A percentile compares a stretch with the other conserved stretches of the same genome.
phyloP scores from a whole-genome alignment of 2,888 invertebrate genomes.

The Euzetes globulus region DNA sequence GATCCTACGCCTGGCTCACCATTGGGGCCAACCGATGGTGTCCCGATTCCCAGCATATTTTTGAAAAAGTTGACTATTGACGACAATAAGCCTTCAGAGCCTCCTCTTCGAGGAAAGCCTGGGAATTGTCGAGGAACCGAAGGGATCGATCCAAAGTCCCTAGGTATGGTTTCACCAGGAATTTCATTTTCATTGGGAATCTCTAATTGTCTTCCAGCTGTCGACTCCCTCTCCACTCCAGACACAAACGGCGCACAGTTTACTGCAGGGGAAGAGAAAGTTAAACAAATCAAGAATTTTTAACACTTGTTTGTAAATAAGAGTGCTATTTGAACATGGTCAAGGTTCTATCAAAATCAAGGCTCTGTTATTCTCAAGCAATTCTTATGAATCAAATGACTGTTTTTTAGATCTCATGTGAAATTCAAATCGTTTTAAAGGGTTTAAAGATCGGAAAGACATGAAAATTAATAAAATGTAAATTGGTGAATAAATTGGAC shows the following conservation, averaged over 20 bases:
- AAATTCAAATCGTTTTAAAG: too few relatives aligned
- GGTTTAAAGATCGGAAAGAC: too few relatives aligned
- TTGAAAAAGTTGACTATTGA: neutral
- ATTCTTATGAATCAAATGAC: too few relatives aligned
- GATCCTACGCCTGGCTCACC: neutral
- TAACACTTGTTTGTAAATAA: neutral
- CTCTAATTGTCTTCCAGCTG: neutral
- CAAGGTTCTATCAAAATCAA: neutral
- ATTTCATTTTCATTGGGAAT: neutral
- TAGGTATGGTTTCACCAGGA: too few relatives aligned
- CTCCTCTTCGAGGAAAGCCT: neutral
- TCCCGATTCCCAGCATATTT: neutral
- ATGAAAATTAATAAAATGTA: too few relatives aligned
- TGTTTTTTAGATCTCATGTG: too few relatives aligned
- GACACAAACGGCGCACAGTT: neutral
- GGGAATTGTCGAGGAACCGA: neutral
- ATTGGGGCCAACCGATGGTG: neutral
- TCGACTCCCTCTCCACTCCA: neutral
- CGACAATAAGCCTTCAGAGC: neutral
- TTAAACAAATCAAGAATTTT: neutral
- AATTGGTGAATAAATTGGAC: too few relatives aligned
- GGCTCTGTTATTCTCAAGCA: too few relatives aligned
- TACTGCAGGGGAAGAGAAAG: neutral
- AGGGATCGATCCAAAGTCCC: too few relatives aligned
- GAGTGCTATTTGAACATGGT: neutral